Percentiles rank a stretch among this genome's conserved stretches.
These are phyloP conservation scores for Nomada goodeniana DNA, from an alignment of 2,888 invertebrate species.

Conservation along the genomic window DNA sequence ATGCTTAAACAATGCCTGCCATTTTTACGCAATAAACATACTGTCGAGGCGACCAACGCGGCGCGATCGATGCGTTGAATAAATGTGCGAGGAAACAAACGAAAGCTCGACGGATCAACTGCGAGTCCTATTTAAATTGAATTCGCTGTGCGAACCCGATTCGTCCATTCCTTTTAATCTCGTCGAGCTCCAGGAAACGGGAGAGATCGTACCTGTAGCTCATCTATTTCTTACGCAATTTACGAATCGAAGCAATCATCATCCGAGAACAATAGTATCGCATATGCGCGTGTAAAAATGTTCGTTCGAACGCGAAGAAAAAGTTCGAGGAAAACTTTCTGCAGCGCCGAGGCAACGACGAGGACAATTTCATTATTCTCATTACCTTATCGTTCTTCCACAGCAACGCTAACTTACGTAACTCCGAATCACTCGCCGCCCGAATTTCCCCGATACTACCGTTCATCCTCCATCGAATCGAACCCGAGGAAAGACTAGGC, in stretches of 20 bases:
- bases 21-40: neutral
- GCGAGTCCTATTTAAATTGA: neutral
- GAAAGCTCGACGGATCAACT: neutral
- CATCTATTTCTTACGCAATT: no score
- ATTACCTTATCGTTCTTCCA: no score
- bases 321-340: neutral
- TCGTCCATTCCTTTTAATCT: no score
- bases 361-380: no score
- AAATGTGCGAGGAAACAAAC: neutral
- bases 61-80: neutral
- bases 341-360: neutral
- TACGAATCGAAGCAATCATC: no score
- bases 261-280: no score
- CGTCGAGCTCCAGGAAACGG: no score
- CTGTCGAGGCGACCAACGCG: neutral
- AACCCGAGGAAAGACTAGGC: neutral
- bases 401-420: no score
- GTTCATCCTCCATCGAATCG: no score
- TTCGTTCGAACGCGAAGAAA: neutral
- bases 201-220: no score
- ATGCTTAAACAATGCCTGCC: conserved; percentile 1
- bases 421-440: no score
- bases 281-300: neutral
- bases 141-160: neutral
- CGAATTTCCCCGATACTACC: neutral